Conservation (phyloP, 2,888 invertebrate genomes). For the Syritta pipiens region DNA sequence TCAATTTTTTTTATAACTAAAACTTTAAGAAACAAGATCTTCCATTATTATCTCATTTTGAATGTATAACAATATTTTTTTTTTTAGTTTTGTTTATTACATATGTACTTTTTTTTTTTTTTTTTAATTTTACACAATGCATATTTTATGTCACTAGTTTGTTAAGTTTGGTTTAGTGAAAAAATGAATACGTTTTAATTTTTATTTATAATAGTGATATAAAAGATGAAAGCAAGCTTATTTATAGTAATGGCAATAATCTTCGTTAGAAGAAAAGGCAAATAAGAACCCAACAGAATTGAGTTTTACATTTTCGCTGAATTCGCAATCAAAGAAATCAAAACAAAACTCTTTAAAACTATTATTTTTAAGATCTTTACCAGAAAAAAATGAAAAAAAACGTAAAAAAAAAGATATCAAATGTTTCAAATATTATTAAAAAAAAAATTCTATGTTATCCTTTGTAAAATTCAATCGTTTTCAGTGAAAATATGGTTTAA, state of each 20-base stretch:
- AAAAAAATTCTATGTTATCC: not conserved
- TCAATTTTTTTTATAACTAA: constrained; percentile 7
- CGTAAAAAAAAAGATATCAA: too few species aligned
- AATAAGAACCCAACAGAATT: constrained; percentile 16
- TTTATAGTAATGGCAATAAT: constrained; percentile 48
- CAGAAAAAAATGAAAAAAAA: too few species aligned
- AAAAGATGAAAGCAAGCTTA: constrained; percentile 16
- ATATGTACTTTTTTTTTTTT: constrained; percentile 8
- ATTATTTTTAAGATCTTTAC: not conserved
- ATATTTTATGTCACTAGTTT: constrained; percentile 60
- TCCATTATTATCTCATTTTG: constrained; percentile 49
- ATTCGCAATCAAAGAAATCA: not conserved
- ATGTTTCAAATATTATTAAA: not conserved
- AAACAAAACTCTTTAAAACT: not conserved
- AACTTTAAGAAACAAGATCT: constrained; percentile 43
- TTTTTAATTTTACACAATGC: constrained; percentile 23
- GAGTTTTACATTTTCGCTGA: constrained; percentile 13
- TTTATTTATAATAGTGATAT: constrained; percentile 52
- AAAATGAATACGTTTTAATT: constrained; percentile 13
- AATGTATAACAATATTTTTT: constrained; percentile 5
- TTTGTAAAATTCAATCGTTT: not conserved
- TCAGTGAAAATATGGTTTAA: constrained; percentile 13
- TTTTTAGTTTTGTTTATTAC: constrained; percentile 21
- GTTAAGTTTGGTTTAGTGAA: constrained; percentile 48
- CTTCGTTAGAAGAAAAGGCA: constrained; percentile 18